A percentile compares a stretch with the other conserved stretches of the same genome.
Evolutionary conservation across 2,888 invertebrate genomes (phyloP).

Genomic region (Lithophane socia): DNA sequence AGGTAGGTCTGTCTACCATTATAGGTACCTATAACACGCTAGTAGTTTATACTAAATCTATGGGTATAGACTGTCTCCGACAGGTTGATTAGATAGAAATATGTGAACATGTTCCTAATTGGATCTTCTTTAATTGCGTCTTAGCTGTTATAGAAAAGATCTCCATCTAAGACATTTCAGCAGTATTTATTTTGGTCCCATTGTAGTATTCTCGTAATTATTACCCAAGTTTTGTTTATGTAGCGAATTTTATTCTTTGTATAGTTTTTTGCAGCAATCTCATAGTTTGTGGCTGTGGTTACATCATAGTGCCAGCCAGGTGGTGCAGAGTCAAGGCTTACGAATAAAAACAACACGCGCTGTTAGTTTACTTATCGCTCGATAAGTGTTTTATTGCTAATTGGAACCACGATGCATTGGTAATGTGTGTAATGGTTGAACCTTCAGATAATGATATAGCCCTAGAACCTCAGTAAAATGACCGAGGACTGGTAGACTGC

Average conservation of each 20-base stretch:
- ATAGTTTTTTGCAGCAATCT: conserved; percentile 10
- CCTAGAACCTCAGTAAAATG: background rate
- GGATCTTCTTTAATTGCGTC: background rate
- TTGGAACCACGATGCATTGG: conserved; percentile 22
- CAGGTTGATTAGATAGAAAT: background rate
- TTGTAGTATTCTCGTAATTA: background rate
- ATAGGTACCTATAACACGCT: no score
- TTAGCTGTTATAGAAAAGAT: background rate
- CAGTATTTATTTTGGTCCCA: background rate
- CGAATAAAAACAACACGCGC: conserved; percentile 2
- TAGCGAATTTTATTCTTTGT: background rate
- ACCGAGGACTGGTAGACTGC: background rate
- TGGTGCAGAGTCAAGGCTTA: conserved; percentile 34
- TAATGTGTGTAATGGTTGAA: conserved; percentile 1
- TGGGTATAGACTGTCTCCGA: background rate
- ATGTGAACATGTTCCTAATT: background rate
- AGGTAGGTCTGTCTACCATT: background rate
- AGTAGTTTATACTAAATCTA: no score
- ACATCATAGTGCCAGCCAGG: conserved; percentile 17
- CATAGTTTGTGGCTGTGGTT: conserved; percentile 15
- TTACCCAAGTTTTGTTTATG: background rate
- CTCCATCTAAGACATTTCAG: background rate
- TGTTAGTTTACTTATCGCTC: conserved; percentile 23
- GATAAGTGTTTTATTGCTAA: conserved; percentile 48
- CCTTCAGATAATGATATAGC: background rate